Evolutionary conservation across 2,888 invertebrate genomes (phyloP).

Genomic region (Lymantria monacha): DNA sequence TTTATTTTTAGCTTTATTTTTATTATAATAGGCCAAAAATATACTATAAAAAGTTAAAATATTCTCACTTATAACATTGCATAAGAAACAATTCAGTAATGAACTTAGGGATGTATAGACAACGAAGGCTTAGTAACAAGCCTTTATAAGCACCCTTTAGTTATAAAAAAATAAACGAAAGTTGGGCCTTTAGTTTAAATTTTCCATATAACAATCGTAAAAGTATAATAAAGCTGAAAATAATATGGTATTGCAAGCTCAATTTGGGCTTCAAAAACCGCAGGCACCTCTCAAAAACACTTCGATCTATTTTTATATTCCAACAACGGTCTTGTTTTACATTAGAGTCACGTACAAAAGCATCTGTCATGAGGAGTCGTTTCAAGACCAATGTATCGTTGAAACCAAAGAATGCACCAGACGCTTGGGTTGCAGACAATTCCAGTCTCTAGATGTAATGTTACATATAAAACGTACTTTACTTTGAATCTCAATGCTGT

Average conservation of each 20-base stretch:
- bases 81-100: too few relatives aligned
- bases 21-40: too few relatives aligned
- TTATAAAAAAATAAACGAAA: too few relatives aligned
- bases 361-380: conserved; percentile 63
- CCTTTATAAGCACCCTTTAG: too few relatives aligned
- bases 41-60: too few relatives aligned
- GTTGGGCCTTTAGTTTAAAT: too few relatives aligned
- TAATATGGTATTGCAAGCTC: conserved; percentile 34
- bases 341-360: conserved; percentile 62
- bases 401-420: conserved; percentile 48
- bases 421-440: conserved; percentile 28
- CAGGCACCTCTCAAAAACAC: conserved; percentile 28
- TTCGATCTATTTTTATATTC: conserved; percentile 58
- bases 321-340: conserved; percentile 52
- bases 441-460: conserved; percentile 20
- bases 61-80: too few relatives aligned
- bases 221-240: too few relatives aligned
- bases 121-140: too few relatives aligned
- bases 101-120: too few relatives aligned
- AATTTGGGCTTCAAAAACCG: conserved; percentile 29
- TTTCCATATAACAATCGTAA: too few relatives aligned
- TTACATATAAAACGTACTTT: conserved; percentile 31
- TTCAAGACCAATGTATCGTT: conserved; percentile 61
- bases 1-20: too few relatives aligned
- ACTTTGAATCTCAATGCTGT: conserved; percentile 15